Evolutionary conservation across 2,797 vertebrate species (phyloP), one percentile per base, ranked within the genome.

Genomic region (Prionace glauca): DNA sequence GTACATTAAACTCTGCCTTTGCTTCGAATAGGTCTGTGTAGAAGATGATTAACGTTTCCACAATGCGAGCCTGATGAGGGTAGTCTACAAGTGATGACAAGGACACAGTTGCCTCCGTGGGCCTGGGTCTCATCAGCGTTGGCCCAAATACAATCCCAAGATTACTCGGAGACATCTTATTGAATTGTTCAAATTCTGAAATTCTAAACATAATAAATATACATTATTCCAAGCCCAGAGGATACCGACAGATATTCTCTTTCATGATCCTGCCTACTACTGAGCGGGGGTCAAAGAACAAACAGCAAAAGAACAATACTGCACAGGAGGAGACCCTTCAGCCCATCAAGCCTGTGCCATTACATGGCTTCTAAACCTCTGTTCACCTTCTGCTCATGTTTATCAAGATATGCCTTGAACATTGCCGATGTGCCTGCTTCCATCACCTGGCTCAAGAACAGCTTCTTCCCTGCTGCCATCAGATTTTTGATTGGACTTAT

Each of bases 71-170:
- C 96, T 99, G 99, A 96, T 99, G 98, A 0, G 99, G 99, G 96
- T 99, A 99, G 96, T 99, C 99, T 0, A 99, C 99, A 97, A 99
- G 97, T 0, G 99, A 99, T 18, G 99, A 99, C 88, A 99, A 97
- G 8, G 99, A 99, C 84, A 99, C 98, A 0, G 99, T 99, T 96
- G 99, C 99, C 0, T 99, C 98, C 0, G 98, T 99, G 20, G 99
- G 99, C 72, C 99, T 97, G 0, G 99, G 99, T 0, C 99, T 98
- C 98, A 99, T 99, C 96, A 99, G 97, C 0, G 99, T 99, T 0
- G 99, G 99, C 2, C 99, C 99, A 0, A 99, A 99, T 95, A 99
- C 98, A 0, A 99, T 99, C 88, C 99, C 99, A 96, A 99, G 96
- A 97, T 99, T 99, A 96, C 98, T 98, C 0, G 99, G 98, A 87